Conservation (phyloP, 2,797 vertebrate genomes). For the Spondyliosoma cantharus region DNA sequence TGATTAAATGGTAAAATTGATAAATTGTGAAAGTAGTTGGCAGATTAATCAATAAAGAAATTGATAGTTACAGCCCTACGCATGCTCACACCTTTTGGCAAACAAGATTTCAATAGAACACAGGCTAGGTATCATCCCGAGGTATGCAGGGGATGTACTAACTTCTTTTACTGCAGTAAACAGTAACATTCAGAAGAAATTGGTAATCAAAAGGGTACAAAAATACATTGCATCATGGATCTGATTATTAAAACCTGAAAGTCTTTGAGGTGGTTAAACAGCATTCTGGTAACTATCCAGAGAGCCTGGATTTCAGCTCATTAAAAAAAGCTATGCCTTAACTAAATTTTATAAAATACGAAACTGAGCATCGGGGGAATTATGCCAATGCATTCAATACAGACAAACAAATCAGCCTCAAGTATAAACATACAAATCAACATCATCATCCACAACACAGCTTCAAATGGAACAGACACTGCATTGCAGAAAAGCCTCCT, state of each 20-base stretch:
- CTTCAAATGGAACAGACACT: background rate
- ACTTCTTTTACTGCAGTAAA: conserved; percentile 1
- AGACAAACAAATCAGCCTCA: background rate
- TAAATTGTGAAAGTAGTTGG: too few species aligned
- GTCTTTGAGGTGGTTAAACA: background rate
- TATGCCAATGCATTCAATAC: background rate
- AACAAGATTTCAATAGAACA: background rate
- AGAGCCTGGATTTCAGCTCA: background rate
- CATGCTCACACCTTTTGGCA: background rate
- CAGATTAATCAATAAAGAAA: too few species aligned
- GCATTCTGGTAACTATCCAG: background rate
- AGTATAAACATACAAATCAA: background rate
- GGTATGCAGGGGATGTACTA: background rate
- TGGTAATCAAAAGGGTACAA: background rate
- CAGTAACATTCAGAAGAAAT: background rate
- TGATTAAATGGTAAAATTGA: too few species aligned
- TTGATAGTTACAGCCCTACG: too few species aligned
- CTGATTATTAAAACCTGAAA: background rate
- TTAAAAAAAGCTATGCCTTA: background rate
- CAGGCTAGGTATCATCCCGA: background rate
- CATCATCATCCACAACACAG: background rate
- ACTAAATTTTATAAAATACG: background rate
- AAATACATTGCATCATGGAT: background rate
- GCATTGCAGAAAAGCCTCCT: background rate
- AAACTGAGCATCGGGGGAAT: background rate